phyloP scores from a whole-genome alignment of 2,888 invertebrate genomes.

The Eueremaeus valkanovi region DNA sequence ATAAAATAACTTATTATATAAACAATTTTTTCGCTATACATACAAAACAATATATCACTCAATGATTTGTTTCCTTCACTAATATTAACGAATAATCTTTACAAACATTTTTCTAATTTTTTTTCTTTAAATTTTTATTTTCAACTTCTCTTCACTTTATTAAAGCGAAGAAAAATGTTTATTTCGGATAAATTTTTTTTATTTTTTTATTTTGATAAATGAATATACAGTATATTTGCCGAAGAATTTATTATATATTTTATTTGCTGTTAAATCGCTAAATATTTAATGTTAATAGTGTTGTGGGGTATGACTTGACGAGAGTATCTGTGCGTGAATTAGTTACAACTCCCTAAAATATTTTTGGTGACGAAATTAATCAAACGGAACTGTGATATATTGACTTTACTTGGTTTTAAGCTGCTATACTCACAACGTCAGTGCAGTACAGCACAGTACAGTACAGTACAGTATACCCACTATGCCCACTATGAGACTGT shows the following conservation, averaged over 20 bases:
- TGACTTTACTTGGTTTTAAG: not conserved
- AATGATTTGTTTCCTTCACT: not conserved
- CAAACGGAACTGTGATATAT: constrained; percentile 19
- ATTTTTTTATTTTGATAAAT: too few relatives aligned
- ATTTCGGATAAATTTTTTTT: too few relatives aligned
- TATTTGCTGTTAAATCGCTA: not conserved
- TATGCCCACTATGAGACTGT: too few relatives aligned
- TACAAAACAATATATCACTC: not conserved
- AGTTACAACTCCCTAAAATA: constrained; percentile 22
- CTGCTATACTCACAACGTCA: too few relatives aligned
- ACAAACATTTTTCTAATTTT: not conserved
- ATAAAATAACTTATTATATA: not conserved
- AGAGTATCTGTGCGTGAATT: not conserved
- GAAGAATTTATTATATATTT: not conserved
- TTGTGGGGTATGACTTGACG: not conserved
- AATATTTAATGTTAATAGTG: not conserved
- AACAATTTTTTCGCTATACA: too few relatives aligned
- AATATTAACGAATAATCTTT: not conserved
- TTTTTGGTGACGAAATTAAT: constrained; percentile 7
- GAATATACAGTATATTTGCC: too few relatives aligned
- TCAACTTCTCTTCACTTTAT: not conserved
- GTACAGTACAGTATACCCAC: too few relatives aligned
- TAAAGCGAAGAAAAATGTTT: not conserved
- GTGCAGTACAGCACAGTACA: too few relatives aligned
- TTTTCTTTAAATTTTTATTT: not conserved